Evolutionary conservation across 1,140 invertebrate genomes (phyloP).

Genomic region (Pristionchus pacificus): DNA sequence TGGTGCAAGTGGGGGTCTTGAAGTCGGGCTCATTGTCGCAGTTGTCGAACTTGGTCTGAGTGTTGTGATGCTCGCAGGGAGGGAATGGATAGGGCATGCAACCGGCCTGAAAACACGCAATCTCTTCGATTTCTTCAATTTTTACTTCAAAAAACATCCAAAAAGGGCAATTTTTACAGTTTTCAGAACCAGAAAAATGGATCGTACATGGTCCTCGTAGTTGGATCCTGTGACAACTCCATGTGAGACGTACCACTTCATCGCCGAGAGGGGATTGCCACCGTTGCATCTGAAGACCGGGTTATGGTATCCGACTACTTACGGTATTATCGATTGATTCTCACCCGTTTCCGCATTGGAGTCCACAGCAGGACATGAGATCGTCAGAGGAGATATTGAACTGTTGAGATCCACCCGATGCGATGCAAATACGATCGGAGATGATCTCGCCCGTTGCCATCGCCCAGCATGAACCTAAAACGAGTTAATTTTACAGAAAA

Average conservation of each 20-base stretch:
- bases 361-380: constrained; percentile 14
- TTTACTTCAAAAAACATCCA: too few species aligned
- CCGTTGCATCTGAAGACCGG: too few species aligned
- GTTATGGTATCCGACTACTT: too few species aligned
- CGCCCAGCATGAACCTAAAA: constrained; percentile 25
- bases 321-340: too few species aligned
- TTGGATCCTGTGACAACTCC: constrained; percentile 24
- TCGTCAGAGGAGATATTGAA: constrained; percentile 14
- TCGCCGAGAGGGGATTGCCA: constrained; percentile 23
- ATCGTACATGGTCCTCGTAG: constrained; percentile 5
- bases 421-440: constrained; percentile 17
- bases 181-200: not conserved
- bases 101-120: constrained; percentile 13
- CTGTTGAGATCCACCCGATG: constrained; percentile 9
- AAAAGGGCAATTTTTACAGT: not conserved
- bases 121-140: too few species aligned
- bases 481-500: too few species aligned
- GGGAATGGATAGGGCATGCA: constrained; percentile 27
- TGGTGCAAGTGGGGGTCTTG: too few species aligned
- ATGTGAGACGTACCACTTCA: constrained; percentile 10
- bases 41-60: too few species aligned
- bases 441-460: constrained; percentile 19
- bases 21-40: too few species aligned
- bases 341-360: constrained; percentile 9
- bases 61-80: constrained; percentile 10